Evolutionary conservation across 1,140 invertebrate genomes (phyloP), one percentile per base, ranked within the genome.

Genomic region (Zaprionus capensis): DNA sequence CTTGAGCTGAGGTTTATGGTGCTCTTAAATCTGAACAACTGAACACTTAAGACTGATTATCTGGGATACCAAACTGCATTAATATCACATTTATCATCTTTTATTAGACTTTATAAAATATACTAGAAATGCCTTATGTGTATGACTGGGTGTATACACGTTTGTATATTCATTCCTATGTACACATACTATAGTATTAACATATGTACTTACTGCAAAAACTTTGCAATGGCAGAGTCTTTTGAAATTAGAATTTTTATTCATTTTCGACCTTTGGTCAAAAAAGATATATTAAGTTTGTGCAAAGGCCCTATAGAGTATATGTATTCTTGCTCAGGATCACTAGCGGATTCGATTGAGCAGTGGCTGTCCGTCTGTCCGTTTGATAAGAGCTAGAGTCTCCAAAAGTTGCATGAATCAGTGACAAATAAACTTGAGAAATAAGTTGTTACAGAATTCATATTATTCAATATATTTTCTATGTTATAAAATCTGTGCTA

Each of bases 1-100:
- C n/a, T 62, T 70, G n/a, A 20, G 51, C 22, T 28, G 31, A 51
- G 41, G 34, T 71, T 75, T 75, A 75, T 64, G 72, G 20, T 44
- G 70, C 70, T 71, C 63, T 51, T 24, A 71, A 58, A 41, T 24
- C 68, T 53, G 34, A 38, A 36, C 28, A n/a, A 53, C 41, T 69
- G 49, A 49, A 46, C 20, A 49, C 20, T 28, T 28, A 28, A 55
- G 20, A 22, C 22, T 20, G 46, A 51, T 51, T 22, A 51, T 22
- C 11, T 51, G 17, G 46, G 20, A 24, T 51, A 51, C n/a, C 11
- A 24, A 24, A 22, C 46, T 51, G 46, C 22, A 51, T 51, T 24
- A 24, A 51, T 24, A 24, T 51, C 20, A 24, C 2, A 51, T 51
- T 51, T 51, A 22, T 51, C 46, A 24, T 24, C 9, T 24, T 49